Base-by-base conservation (phyloP, 2,113 vertebrate species). In the Myanophis thanlyinensis region DNA sequence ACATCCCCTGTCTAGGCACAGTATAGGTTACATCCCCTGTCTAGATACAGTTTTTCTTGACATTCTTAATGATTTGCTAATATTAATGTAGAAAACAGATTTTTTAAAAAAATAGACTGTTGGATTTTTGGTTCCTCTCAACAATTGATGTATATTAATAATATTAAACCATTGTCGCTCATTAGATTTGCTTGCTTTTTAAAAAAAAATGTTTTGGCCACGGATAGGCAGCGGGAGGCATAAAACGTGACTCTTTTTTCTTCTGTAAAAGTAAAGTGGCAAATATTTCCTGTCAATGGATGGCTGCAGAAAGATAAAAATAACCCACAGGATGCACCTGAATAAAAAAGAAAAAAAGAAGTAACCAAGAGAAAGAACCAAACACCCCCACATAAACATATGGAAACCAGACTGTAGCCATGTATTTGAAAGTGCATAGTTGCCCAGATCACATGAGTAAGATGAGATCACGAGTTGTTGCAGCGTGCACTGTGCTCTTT, bases 321-420 rank as follows among this genome's bases (percentile, higher is more conserved):
- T 96, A 94, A 94, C 93, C 93, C 92, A 95, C 96, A 96, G 97
- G 97, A 97, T 96, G 95, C 96, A 97, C 94, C 96, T 97, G 96
- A 96, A 96, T 94, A 93, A 93, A 13, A 93, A 94, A 94, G 91
- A 94, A 73, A 18, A 62, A 15, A 80, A 30, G 44, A 47, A 25
- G 3, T 8, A 67, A 46, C 23, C 46, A 53, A n/a, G 20, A 10
- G 7, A 22, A 44, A 90, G 35, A 35, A 40, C 10, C 27, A 87
- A 51, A 30, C 12, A 7, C 27, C 44, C 6, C 35, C 18, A 3
- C 73, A 80, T 22, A 8, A 10, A 22, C 23, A 8, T 1, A 52
- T 47, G 46, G 35, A 44, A 80, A 44, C 3, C 86, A 51, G 48
- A 87, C 51, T 1, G 7, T 18, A 87, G 35, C 35, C 10, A 30